phyloP scores from a whole-genome alignment of 1,140 invertebrate species.

The Agraylea sexmaculata region DNA sequence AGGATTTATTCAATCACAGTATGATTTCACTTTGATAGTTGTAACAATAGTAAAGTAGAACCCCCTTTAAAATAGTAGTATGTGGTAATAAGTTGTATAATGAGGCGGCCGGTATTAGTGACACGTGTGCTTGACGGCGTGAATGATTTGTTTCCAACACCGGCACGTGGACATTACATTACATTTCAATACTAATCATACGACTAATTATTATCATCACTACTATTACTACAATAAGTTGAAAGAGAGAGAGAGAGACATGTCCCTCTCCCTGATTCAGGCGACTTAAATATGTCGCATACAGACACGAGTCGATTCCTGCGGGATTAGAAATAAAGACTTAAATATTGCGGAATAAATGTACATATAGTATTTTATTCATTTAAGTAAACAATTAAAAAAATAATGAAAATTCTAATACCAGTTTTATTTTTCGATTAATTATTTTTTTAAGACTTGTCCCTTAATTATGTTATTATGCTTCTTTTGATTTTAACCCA shows the following conservation, averaged over 20 bases:
- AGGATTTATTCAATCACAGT: constrained; percentile 1
- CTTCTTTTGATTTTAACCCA: no score
- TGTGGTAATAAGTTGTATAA: no score
- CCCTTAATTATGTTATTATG: no score
- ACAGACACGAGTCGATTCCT: not conserved
- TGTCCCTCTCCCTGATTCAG: not conserved
- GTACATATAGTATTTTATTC: no score
- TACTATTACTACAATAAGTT: no score
- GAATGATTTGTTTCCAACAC: constrained; percentile 18
- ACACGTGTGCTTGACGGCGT: constrained; percentile 18
- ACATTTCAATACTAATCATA: no score
- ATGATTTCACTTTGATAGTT: constrained; percentile 12
- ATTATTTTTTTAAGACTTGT: no score
- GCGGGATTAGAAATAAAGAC: not conserved
- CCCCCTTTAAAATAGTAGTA: no score
- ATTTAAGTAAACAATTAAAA: no score
- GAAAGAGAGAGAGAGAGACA: not conserved
- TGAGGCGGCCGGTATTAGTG: constrained; percentile 15
- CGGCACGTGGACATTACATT: constrained; percentile 17
- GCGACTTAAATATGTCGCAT: not conserved
- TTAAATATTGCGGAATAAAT: no score
- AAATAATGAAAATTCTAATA: no score
- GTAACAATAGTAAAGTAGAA: constrained; percentile 20
- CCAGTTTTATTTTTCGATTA: no score
- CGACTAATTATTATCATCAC: constrained; percentile 14